Conservation (phyloP, 2,888 invertebrate species). For the Meiosimyza platycephala region DNA sequence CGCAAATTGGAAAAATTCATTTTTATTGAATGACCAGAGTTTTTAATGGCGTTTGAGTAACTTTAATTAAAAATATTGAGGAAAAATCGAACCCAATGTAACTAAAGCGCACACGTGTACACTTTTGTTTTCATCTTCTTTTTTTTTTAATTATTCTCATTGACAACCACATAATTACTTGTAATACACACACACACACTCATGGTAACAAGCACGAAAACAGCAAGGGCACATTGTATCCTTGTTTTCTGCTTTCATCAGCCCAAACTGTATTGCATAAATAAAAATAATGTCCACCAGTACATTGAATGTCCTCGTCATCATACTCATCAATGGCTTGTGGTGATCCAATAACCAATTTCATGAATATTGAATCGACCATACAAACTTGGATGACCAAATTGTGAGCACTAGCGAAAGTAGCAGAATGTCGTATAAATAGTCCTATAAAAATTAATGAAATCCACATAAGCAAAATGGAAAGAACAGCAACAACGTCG, state of each 20-base stretch:
- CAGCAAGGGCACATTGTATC: neutral
- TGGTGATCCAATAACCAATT: slow-evolving; percentile 21
- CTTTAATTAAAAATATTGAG: slow-evolving; percentile 27
- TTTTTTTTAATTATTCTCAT: slow-evolving; percentile 21
- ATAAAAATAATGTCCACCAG: slow-evolving; percentile 5
- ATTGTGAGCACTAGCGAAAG: no score
- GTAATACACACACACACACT: neutral
- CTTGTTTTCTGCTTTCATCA: neutral
- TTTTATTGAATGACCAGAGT: no score
- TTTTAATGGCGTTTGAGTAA: slow-evolving; percentile 1
- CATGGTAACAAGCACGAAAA: neutral
- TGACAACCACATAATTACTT: neutral
- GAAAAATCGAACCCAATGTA: neutral
- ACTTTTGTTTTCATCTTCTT: neutral
- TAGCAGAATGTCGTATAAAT: neutral
- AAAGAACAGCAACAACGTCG: neutral
- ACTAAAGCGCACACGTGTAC: neutral
- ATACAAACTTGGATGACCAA: neutral
- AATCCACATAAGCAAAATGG: neutral
- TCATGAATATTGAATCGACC: slow-evolving; percentile 20
- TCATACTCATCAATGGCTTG: slow-evolving; percentile 7
- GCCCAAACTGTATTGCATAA: neutral
- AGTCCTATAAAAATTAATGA: slow-evolving; percentile 6
- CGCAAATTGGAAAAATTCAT: neutral
- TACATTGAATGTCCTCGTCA: neutral